Conservation (phyloP, 2,113 vertebrate species). For the Salvelinus sp. region DNA sequence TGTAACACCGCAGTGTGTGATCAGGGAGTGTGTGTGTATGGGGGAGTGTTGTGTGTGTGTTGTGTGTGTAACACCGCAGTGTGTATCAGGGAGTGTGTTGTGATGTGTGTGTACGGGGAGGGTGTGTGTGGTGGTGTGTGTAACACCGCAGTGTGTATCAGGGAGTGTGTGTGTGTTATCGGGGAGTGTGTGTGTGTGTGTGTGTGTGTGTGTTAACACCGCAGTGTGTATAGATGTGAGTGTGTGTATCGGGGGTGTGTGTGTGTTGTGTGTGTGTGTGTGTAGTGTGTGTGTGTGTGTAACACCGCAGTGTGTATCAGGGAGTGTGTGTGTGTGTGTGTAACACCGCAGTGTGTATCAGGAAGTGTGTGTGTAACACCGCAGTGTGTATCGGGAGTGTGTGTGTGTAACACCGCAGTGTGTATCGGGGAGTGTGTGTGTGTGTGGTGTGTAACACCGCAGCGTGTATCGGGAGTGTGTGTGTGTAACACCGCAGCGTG, state of each 20-base stretch:
- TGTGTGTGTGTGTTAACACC: background rate
- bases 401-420: background rate
- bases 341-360: background rate
- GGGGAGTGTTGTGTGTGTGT: background rate
- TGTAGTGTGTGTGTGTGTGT: background rate
- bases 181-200: background rate
- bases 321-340: background rate
- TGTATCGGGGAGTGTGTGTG: background rate
- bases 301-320: background rate
- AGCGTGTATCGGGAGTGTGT: background rate
- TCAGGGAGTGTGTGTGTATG: background rate
- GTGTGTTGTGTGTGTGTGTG: background rate
- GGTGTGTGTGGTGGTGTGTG: background rate
- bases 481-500: background rate
- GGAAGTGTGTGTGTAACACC: background rate
- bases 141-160: background rate
- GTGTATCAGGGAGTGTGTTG: background rate
- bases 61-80: background rate
- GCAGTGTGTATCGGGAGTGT: background rate
- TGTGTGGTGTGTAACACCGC: background rate
- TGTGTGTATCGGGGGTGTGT: background rate
- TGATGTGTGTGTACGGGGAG: background rate
- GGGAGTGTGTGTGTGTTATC: background rate
- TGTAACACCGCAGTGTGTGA: background rate
- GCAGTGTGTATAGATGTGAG: background rate